Base-by-base conservation (phyloP, 1,140 invertebrate genomes). In the Drosophila hydei region DNA sequence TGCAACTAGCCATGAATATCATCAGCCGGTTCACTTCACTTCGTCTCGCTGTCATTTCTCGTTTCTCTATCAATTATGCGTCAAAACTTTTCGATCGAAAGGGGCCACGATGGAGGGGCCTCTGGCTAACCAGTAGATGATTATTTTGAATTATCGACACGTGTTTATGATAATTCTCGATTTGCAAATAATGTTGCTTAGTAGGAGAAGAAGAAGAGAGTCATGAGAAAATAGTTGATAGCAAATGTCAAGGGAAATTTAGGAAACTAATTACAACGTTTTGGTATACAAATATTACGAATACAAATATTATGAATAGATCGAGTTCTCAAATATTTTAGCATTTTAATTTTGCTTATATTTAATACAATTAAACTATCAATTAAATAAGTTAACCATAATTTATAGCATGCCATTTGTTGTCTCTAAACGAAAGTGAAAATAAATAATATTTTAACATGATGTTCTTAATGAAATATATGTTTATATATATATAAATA, bases 1-100 rank as follows among this genome's bases (percentile, higher is more conserved):
- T 55, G 75, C 79, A 83, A 83, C 78, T 81, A 83, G 79, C 78
- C 78, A 72, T 83, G 79, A 81, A 83, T 81, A 81, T 77, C 79
- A 70, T 77, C 79, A 58, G 70, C 14, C 60, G 73, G 52, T 77
- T 76, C 67, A 64, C 38, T 71, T 71, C 72, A 47, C 38, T 58
- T 52, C 67, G 48, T 12, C 38, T 63, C 40, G 25, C 43, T 30
- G 36, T 43, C 21, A 56, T 56, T 56, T 56, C 54, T 27, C 54
- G 54, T 56, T 45, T 72, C 40, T 45, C 38, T 56, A 40, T 56
- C 61, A 59, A 67, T 59, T 52, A 72, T 65, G 54, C 52, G 45
- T 33, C 54, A 36, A 12, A 68, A 23, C 40, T 30, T 27, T 18
- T 48, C n/a, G 30, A 1, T 14, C 38, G 2, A 33, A 14, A 48